Evolutionary conservation across 2,113 vertebrate species (phyloP).

Genomic region (Odocoileus hemionus): DNA sequence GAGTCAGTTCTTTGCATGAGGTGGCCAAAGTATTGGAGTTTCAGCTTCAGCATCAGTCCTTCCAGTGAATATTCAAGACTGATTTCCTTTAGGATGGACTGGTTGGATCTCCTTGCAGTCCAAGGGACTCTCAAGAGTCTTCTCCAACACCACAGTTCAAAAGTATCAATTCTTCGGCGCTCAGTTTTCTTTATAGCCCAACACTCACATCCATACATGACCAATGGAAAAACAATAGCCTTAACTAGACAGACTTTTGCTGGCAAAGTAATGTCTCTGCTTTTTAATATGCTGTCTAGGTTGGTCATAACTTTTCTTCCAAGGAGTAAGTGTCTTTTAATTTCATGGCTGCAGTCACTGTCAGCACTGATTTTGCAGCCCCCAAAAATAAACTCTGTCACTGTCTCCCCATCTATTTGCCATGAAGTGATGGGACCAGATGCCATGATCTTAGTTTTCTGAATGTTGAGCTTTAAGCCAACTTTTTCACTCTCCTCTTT

Average conservation of each 20-base stretch:
- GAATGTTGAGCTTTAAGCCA: background rate
- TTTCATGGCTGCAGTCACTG: too few relatives aligned
- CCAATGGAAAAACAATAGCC: background rate
- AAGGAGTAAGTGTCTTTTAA: too few relatives aligned
- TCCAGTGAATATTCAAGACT: background rate
- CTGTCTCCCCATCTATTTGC: background rate
- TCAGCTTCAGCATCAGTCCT: background rate
- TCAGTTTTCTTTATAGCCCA: background rate
- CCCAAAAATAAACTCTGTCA: background rate
- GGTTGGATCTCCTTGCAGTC: background rate
- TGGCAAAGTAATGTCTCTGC: background rate
- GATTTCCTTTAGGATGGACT: background rate
- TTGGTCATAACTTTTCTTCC: too few relatives aligned
- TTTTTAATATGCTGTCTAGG: background rate
- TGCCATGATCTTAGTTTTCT: background rate
- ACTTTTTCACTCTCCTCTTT: background rate
- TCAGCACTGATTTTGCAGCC: fast-evolving
- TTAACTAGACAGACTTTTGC: background rate
- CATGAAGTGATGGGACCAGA: background rate
- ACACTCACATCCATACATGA: background rate
- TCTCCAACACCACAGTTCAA: background rate
- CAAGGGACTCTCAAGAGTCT: background rate
- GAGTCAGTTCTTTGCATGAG: background rate
- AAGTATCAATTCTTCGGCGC: background rate
- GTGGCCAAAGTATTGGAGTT: background rate